Base-by-base conservation (phyloP, 2,888 invertebrate species). In the Slavum lentiscoides region DNA sequence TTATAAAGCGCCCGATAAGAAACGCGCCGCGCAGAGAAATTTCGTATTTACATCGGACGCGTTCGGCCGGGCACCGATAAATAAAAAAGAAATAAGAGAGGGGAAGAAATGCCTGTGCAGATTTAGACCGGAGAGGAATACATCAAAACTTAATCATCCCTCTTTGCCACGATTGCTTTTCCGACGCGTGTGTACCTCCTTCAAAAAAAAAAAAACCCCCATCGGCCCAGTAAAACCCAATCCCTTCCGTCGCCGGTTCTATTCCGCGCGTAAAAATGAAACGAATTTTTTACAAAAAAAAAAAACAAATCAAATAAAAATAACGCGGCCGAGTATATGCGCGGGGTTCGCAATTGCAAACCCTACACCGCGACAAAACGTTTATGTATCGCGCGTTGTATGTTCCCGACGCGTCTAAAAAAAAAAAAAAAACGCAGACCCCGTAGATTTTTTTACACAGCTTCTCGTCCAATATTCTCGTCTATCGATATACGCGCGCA, bases 131-230 rank as follows among this genome's bases (percentile, higher is more conserved):
- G 23, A 39, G 43, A 73, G 43, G 43, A 67, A 68, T 75, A 59
- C 58, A 68, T 67, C 58, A 75, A 75, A 75, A 68, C 75, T 75
- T 75, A 75, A 75, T 67, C 75, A 75, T 75, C 67, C 75, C 67
- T 75, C 68, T 75, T 75, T 75, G 23, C 67, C 66, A 30, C 75
- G 43, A 75, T 75, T 75, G 67, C 58, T 75, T 67, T 75, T 17
- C 43, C 39, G 72, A 39, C 39, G 64, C 53, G 66, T 66, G 55
- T 39, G 67, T 66, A 75, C 58, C 58, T 58, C 23, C 55, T 67
- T 23, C 17, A 66, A 66, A 66, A 73, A 19, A 62, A 66, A 58
- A 43, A 74, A 74, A 62, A 64, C 30, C 7, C 66, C 17, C 55
- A n/a, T n/a, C 17, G 55, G 55, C 37, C 74, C 53, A 39, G 11